A percentile compares a stretch with the other conserved stretches of the same genome.
These are phyloP conservation scores for Menidia menidia DNA, from an alignment of 2,797 vertebrate genomes.

Conservation along the genomic window DNA sequence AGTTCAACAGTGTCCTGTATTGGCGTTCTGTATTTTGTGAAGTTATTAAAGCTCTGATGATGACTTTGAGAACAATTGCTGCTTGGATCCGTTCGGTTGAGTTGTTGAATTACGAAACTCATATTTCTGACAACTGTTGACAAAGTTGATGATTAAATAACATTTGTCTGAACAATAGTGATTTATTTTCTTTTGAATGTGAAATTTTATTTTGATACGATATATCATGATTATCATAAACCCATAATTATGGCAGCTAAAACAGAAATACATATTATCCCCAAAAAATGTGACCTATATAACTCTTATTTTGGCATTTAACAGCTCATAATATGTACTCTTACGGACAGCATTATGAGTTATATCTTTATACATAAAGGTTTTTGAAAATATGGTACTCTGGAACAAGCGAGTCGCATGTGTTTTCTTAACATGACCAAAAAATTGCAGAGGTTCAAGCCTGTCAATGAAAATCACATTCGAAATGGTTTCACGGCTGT, in stretches of 20 bases:
- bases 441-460: background rate
- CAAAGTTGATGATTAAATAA: background rate
- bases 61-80: background rate
- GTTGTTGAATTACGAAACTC: background rate
- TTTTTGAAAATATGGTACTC: background rate
- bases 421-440: background rate
- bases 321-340: background rate
- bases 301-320: background rate
- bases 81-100: background rate
- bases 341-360: background rate
- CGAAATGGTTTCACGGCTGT: background rate
- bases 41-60: background rate
- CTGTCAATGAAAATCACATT: background rate
- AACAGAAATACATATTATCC: background rate
- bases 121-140: background rate
- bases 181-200: too few species aligned
- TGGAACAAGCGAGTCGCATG: background rate
- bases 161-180: too few species aligned
- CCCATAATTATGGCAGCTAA: too few species aligned
- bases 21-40: conserved; percentile 9
- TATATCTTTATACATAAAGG: background rate
- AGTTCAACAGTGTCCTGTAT: background rate
- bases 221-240: too few species aligned
- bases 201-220: too few species aligned
- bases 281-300: background rate